Base-by-base conservation (phyloP, 2,113 vertebrate species). In the Cranoglanis bouderius region DNA sequence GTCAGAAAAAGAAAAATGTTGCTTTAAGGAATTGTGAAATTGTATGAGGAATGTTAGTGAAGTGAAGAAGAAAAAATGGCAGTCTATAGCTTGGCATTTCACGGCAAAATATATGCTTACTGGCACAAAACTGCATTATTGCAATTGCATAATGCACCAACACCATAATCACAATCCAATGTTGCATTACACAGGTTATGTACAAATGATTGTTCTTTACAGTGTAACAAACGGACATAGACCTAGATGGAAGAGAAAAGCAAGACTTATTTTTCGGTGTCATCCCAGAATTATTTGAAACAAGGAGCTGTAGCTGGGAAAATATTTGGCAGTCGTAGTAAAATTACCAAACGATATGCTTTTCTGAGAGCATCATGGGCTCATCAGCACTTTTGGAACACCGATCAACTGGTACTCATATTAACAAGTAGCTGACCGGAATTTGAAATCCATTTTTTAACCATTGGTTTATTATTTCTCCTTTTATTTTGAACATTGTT, bases 11-110 rank as follows among this genome's bases (percentile, higher is more conserved):
- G 24, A 43, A 24, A 77, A 77, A 77, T n/a, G 29, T 51, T 51
- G 46, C 26, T 51, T 51, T 80, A 51, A 32, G 77, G 24, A n/a
- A 80, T 53, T 32, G 29, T 59, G 26, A 18, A 53, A 40, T 14
- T 65, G 12, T 63, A 51, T 35, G 40, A 10, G 29, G 65, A 87
- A 75, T 29, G 12, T 57, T 59, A 77, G 49, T 63, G 70, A 75
- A n/a, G 12, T 43, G 40, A 43, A 65, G 26, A 26, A 32, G 32
- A 35, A 82, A 82, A 49, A 51, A 59, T 40, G 61, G 86, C 86
- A 87, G 86, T 70, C 59, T 53, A 21, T 43, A 82, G 77, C 86
- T 82, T 35, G 29, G 61, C 35, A 35, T 81, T 63, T 53, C 7
- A 4, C n/a, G 61, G 21, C 0, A 59, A 81, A 67, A 35, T 1